Evolutionary conservation across 2,113 vertebrate genomes (phyloP).

Genomic region (Thryonomys swinderianus): DNA sequence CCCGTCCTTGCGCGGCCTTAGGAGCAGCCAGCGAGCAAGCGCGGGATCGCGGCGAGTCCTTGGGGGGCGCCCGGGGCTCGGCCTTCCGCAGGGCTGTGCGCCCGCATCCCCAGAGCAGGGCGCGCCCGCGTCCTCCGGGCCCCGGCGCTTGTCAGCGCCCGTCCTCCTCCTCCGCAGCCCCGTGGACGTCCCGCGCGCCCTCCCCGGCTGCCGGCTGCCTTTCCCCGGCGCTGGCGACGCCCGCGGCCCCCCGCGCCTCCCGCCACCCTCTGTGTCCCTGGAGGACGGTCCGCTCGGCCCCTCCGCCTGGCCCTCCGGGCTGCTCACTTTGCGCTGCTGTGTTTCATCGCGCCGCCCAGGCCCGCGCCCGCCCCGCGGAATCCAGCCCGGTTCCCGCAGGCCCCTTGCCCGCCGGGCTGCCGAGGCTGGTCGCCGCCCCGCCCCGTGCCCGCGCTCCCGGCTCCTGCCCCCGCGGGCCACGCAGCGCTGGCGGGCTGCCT

Average conservation of each 20-base stretch:
- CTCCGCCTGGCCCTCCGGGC: background rate
- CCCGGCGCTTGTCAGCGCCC: background rate
- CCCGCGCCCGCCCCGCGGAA: background rate
- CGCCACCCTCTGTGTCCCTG: background rate
- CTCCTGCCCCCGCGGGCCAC: background rate
- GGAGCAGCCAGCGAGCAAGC: no score
- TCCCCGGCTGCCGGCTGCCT: no score
- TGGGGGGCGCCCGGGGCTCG: no score
- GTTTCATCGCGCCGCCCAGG: background rate
- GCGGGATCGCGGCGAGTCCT: no score
- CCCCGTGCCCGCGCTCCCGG: background rate
- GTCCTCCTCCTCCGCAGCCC: background rate
- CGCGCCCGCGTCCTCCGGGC: background rate
- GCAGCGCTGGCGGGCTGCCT: no score
- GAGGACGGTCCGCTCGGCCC: background rate
- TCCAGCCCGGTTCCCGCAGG: background rate
- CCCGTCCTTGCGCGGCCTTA: no score
- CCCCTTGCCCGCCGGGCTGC: background rate
- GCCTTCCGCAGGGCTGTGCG: background rate
- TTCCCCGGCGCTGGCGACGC: background rate
- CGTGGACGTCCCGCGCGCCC: no score
- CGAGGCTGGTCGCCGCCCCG: background rate
- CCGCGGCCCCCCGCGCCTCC: background rate
- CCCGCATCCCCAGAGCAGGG: background rate
- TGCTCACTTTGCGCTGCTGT: background rate